Percentiles rank a stretch among this genome's conserved stretches.
Evolutionary conservation across 2,113 vertebrate genomes (phyloP).

Genomic region (Anguilla rostrata): DNA sequence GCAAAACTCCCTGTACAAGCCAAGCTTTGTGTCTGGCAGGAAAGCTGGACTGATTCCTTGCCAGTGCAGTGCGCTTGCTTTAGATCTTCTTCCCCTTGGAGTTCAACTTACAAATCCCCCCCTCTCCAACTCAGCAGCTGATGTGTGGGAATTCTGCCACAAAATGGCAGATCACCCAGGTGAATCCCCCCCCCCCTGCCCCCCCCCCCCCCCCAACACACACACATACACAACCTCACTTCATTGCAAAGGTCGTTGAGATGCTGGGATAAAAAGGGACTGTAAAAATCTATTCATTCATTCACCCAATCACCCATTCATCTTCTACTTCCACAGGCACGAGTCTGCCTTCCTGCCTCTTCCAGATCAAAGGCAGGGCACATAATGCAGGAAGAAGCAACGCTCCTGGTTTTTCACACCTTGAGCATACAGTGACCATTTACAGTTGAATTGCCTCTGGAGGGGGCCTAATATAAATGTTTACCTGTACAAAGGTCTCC

Average conservation of each 20-base stretch:
- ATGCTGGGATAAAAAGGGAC: background rate
- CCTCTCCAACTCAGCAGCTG: background rate
- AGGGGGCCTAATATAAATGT: background rate
- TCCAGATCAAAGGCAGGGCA: background rate
- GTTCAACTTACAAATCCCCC: background rate
- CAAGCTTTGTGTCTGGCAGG: slow-evolving; percentile 4
- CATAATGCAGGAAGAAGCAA: background rate
- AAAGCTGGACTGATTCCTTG: background rate
- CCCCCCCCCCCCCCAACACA: too few species aligned
- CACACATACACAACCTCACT: background rate
- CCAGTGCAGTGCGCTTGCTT: background rate
- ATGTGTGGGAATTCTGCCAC: background rate
- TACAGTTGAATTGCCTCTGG: background rate
- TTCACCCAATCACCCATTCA: background rate
- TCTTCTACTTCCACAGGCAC: background rate
- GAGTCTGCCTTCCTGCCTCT: background rate
- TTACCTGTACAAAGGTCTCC: background rate
- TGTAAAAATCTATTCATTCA: background rate
- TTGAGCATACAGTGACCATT: background rate
- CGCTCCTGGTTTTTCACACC: background rate
- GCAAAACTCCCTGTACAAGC: slow-evolving; percentile 4
- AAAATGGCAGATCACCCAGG: background rate
- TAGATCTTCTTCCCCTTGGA: background rate
- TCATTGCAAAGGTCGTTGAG: background rate
- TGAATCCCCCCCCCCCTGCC: background rate